Base-by-base conservation (phyloP, 2,888 invertebrate genomes). In the Eurois occulta region DNA sequence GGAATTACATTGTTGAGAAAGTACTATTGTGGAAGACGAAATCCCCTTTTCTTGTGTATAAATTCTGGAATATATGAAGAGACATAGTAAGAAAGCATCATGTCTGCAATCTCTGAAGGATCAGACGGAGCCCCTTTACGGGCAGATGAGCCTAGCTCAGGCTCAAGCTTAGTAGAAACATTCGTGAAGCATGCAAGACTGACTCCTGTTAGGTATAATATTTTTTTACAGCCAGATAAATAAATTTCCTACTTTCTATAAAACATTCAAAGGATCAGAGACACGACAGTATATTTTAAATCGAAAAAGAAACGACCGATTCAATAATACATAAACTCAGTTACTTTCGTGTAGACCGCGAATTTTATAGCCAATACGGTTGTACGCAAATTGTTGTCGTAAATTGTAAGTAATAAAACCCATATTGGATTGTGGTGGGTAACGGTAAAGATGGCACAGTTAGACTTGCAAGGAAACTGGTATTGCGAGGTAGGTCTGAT, bases 381-480 rank as follows among this genome's bases (percentile, higher is more conserved):
- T 73, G 75, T 81, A 87, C 72, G 72, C 86, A 82, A 90, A 89
- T 87, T 83, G 80, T 21, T 18, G 60, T 81, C 83, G 76, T 89
- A 89, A 89, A 89, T 35, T 62, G 24, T 38, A 18, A 64, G 81
- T 65, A 72, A 85, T 88, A 88, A 88, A 90, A 85, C 58, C 60
- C 75, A 85, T 86, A 86, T 88, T 86, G 71, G 76, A 72, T 82
- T 78, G 84, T 75, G 65, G 74, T 68, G 64, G 46, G 60, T 90
- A 90, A 90, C 91, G 90, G 89, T 86, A 66, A 69, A 78, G 88
- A 88, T 88, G 90, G 83, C 87, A 90, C 89, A 90, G 89, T 88
- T 89, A 89, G 85, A 77, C 78, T 78, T 83, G 84, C 80, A 86
- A 72, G 81, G 65, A 83, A 90, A 90, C 89, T 86, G 87, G 89